phyloP scores from a whole-genome alignment of 2,888 invertebrate genomes.

The Spialia ferax region DNA sequence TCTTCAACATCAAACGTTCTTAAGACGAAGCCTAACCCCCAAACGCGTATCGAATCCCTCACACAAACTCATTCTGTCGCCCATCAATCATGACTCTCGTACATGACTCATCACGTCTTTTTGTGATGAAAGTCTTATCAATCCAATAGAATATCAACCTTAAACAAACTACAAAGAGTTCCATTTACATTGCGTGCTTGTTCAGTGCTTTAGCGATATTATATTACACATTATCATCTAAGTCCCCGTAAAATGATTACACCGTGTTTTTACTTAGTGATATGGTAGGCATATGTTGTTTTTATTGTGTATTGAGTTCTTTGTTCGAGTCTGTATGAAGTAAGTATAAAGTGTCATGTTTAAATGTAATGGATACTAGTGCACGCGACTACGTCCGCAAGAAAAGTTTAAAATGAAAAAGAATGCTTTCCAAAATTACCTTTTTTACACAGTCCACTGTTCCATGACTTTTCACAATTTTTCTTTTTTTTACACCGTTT shows the following conservation, averaged over 20 bases:
- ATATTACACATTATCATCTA: constrained; percentile 31
- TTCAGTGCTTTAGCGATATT: constrained; percentile 5
- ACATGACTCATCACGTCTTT: constrained; percentile 43
- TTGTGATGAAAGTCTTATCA: constrained; percentile 13
- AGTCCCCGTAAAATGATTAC: constrained; percentile 22
- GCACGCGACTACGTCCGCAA: too few species aligned
- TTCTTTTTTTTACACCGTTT: too few species aligned
- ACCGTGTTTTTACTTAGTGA: constrained; percentile 15
- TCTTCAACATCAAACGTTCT: constrained; percentile 6
- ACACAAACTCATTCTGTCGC: constrained; percentile 30
- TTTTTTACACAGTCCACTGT: too few species aligned
- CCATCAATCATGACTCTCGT: constrained; percentile 45
- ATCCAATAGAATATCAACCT: constrained; percentile 16
- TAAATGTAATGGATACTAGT: too few species aligned
- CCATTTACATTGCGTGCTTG: background rate
- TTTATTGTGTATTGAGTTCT: too few species aligned
- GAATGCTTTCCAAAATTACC: too few species aligned
- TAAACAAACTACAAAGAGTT: background rate
- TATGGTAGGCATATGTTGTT: background rate
- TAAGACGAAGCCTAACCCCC: constrained; percentile 18
- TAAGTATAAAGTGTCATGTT: too few species aligned
- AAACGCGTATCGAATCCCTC: constrained; percentile 30
- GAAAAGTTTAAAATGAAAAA: too few species aligned
- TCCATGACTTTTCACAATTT: too few species aligned
- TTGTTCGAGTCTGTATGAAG: too few species aligned